Base-by-base conservation (phyloP, 2,797 vertebrate species). In the Cirrhinus molitorella region DNA sequence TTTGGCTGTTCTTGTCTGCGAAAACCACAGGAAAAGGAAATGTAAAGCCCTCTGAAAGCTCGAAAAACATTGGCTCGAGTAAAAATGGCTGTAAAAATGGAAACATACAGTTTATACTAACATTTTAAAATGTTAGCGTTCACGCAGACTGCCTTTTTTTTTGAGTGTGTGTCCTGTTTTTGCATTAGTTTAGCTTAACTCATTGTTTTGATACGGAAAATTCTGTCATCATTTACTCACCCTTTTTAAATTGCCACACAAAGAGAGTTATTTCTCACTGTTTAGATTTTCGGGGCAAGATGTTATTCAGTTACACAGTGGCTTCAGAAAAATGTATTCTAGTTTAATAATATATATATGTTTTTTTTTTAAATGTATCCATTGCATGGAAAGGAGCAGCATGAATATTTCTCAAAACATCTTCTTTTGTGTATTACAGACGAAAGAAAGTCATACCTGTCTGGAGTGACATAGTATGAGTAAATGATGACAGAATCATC, bases 1-100 rank as follows among this genome's bases (percentile, higher is more conserved):
- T 94, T 95, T 95, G 95, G 94, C 94, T 91, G 93, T 91, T 93
- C 92, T 90, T 89, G 88, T 47, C 53, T 80, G 89, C 89, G 67
- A 91, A 94, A 94, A 94, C 95, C 95, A 93, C 94, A 95, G 95
- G 94, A 95, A 95, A 94, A 94, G 95, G 94, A 95, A 95, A 93
- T 90, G 79, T 63, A 90, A 89, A 93, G 91, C 89, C 79, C 85
- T 87, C 88, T 91, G 92, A 94, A 93, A 87, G 85, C 93, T 93
- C 79, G 80, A 93, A 91, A 93, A 94, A 94, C 93, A 93, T 90
- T 92, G 93, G 93, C 92, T 83, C 5, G 88, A 91, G 89, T 92
- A 91, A 93, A 94, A 93, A 94, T 89, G 91, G 90, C 89, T 68
- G 78, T 91, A 87, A 87, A 91, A 93, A 93, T 86, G 88, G 93